Percentiles rank a stretch among this genome's conserved stretches.
phyloP scores from a whole-genome alignment of 2,113 vertebrate genomes.

The Physeter macrocephalus region DNA sequence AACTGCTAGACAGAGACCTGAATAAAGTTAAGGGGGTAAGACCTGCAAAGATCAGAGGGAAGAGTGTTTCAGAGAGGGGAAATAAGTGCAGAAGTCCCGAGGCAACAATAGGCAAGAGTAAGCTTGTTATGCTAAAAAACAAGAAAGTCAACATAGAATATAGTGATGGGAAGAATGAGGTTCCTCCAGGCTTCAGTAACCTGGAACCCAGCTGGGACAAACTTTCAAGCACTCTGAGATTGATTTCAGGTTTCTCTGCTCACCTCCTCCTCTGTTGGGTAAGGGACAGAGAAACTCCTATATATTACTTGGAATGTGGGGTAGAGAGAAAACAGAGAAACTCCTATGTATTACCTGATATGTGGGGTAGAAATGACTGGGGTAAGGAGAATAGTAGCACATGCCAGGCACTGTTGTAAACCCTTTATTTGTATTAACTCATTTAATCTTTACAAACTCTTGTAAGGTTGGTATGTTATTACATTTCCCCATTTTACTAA shows the following conservation, averaged over 20 bases:
- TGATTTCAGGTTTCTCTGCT: not conserved
- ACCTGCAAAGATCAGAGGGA: not conserved
- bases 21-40: not conserved
- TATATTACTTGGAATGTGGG: not conserved
- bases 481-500: not conserved
- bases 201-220: not conserved
- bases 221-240: not conserved
- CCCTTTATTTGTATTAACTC: not conserved
- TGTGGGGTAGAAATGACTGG: not conserved
- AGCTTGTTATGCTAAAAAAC: not conserved
- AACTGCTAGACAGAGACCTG: not conserved
- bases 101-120: not conserved
- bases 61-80: not conserved
- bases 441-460: conserved; percentile 20
- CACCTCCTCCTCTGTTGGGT: not conserved
- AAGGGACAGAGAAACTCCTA: not conserved
- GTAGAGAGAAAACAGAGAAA: not conserved
- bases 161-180: not conserved
- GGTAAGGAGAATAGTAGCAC: not conserved
- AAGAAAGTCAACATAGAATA: not conserved
- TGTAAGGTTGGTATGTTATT: not conserved
- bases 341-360: not conserved
- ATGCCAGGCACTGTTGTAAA: not conserved
- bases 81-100: not conserved
- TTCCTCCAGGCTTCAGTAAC: not conserved